A percentile compares a stretch with the other conserved stretches of the same genome.
phyloP scores from a whole-genome alignment of 1,140 invertebrate species.

The Trachymyrmex septentrionalis region DNA sequence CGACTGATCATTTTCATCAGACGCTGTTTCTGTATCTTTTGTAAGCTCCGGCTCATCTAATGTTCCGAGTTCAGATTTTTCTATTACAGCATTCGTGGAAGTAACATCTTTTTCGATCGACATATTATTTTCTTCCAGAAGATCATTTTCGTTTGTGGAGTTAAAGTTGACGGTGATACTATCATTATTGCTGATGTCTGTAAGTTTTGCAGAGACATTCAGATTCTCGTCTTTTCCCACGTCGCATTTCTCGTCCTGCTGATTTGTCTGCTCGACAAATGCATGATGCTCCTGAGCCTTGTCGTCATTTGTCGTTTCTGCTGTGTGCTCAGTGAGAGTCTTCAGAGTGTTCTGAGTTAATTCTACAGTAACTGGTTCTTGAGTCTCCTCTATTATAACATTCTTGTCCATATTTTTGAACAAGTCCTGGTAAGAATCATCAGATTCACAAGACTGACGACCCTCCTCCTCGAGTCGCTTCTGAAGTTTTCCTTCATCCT shows the following conservation, averaged over 20 bases:
- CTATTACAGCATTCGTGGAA: background rate
- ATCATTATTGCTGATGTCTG: background rate
- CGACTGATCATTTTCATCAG: background rate
- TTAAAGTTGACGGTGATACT: background rate
- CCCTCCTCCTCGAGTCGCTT: constrained; percentile 48
- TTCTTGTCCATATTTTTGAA: background rate
- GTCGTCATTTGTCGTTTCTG: background rate
- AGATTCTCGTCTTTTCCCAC: constrained; percentile 66
- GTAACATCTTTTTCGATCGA: background rate
- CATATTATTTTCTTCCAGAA: background rate
- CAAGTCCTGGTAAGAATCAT: constrained; percentile 49
- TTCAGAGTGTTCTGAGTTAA: background rate
- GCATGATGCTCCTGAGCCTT: background rate
- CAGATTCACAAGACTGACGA: constrained; percentile 44
- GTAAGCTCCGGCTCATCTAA: background rate
- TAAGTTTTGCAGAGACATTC: constrained; percentile 40
- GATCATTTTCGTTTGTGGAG: background rate
- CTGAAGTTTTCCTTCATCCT: constrained; percentile 42
- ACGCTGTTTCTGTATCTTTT: background rate
- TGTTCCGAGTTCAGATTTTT: background rate
- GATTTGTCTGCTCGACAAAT: constrained; percentile 34
- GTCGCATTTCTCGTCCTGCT: constrained; percentile 27
- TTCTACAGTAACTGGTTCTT: constrained; percentile 45
- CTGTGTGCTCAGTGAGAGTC: background rate
- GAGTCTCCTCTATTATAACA: constrained; percentile 71